These are phyloP conservation scores for Euplexia lucipara DNA, from an alignment of 2,888 invertebrate species.

Conservation along the genomic window DNA sequence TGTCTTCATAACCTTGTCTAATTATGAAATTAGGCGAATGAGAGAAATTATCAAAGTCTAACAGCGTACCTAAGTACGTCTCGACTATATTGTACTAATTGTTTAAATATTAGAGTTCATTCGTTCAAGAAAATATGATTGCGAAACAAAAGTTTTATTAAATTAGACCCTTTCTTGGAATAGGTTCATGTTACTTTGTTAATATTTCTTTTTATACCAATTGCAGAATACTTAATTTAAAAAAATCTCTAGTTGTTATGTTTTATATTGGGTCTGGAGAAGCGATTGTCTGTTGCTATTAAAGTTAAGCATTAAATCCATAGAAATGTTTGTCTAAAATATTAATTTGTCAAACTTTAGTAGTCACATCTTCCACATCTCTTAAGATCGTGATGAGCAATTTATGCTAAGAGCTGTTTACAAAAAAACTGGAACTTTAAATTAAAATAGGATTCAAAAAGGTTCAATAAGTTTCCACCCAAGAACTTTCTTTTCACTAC, in stretches of 20 bases:
- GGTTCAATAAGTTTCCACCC: background rate
- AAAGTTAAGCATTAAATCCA: background rate
- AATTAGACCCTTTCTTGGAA: background rate
- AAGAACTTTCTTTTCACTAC: background rate
- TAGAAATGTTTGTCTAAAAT: background rate
- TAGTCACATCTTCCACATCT: no score
- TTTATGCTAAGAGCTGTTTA: background rate
- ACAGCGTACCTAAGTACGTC: constrained; percentile 30
- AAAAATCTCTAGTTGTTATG: background rate
- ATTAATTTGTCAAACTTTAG: no score
- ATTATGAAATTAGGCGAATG: constrained; percentile 37
- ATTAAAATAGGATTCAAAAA: constrained; percentile 7
- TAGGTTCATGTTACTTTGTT: constrained; percentile 8
- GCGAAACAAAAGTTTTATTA: constrained; percentile 18
- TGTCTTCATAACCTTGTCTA: constrained; percentile 32
- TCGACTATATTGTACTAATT: constrained; percentile 35
- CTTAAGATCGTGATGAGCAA: background rate
- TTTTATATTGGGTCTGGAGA: background rate
- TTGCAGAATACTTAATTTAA: no score
- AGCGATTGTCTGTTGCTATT: background rate
- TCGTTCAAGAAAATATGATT: constrained; percentile 28
- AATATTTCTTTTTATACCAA: background rate
- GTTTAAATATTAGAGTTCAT: constrained; percentile 32
- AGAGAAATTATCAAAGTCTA: constrained; percentile 55
- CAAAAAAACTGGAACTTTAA: background rate